phyloP scores from a whole-genome alignment of 2,113 vertebrate species.

The Oxygymnocypris stewartii region DNA sequence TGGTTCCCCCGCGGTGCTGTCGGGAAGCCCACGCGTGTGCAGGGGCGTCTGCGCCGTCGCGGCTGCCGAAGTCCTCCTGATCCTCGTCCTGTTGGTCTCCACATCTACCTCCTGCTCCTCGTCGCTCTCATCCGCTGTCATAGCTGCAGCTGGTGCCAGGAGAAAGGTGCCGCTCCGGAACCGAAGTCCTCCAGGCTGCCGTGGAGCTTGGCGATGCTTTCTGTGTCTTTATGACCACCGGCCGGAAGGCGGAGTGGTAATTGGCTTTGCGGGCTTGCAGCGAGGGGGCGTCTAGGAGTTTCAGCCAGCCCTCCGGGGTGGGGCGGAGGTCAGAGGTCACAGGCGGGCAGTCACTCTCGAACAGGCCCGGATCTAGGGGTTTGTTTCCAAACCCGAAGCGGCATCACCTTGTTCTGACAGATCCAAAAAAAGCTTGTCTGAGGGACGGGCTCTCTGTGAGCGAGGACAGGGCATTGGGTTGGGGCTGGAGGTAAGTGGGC shows the following conservation, averaged over 20 bases:
- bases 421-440: constrained; percentile 88
- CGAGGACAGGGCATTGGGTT: constrained; percentile 76
- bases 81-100: constrained; percentile 88
- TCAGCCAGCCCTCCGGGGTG: constrained; percentile 76
- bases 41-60: constrained; percentile 64
- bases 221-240: constrained; percentile 86
- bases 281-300: constrained; percentile 73
- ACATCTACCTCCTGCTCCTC: constrained; percentile 91
- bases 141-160: constrained; percentile 90
- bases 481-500: constrained; percentile 88
- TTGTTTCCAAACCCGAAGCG: constrained; percentile 57
- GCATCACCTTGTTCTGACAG: constrained; percentile 80
- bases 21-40: constrained; percentile 70
- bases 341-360: constrained; percentile 74
- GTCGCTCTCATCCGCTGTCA: constrained; percentile 83
- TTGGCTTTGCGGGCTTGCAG: constrained; percentile 76
- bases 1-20: constrained; percentile 69
- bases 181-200: constrained; percentile 74
- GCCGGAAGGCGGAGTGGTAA: constrained; percentile 91
- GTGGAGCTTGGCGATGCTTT: constrained; percentile 92
- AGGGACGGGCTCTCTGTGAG: constrained; percentile 78
- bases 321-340: constrained; percentile 71
- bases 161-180: constrained; percentile 75
- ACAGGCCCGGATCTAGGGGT: constrained; percentile 71
- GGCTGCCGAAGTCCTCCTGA: constrained; percentile 71